Evolutionary conservation across 2,113 vertebrate species (phyloP), one percentile per base, ranked within the genome.

Genomic region (Empidonax traillii): DNA sequence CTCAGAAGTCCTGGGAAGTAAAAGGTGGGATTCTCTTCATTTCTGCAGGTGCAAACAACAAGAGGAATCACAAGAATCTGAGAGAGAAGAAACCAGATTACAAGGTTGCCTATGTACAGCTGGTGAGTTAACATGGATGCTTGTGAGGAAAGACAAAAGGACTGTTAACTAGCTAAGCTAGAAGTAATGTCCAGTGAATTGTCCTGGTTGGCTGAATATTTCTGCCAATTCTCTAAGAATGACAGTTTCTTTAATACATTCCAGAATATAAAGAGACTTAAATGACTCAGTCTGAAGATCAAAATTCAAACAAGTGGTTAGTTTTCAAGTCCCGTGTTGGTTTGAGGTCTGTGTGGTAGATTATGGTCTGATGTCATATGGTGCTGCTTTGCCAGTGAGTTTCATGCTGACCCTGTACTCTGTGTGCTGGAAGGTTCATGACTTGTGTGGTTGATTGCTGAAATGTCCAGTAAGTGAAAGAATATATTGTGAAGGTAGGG

Each of bases 21-120:
- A 92, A 77, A 89, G 8, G 17, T 4, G 21, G 35, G 44, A 41
- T 66, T 80, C 28, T 84, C 30, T 20, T 55, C 10, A 66, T 73
- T 83, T 90, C 79, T 82, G 58, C 94, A 99, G 99, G 99, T 92
- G 98, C 98, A 85, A 98, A 98, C 95, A 98, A 98, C 96, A 99
- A 98, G 97, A 98, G 98, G 77, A 99, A 99, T 90, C 98, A 99
- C 91, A 98, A 98, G 73, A 98, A 99, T 82, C 98, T 98, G 94
- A 98, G 97, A 41, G 97, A 99, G 77, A 99, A 99, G 97, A 96
- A 96, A 71, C 99, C 99, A 1, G 99, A 99, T 97, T 99, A 98
- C 97, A 99, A 99, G 98, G 98, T 99, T 0, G 99, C 99, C 37
- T 99, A 99, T 14, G 98, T 99, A 91, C 99, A 99, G 96, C 97